Evolutionary conservation across 2,113 vertebrate genomes (phyloP), one percentile per base, ranked within the genome.

Genomic region (Anhinga anhinga): DNA sequence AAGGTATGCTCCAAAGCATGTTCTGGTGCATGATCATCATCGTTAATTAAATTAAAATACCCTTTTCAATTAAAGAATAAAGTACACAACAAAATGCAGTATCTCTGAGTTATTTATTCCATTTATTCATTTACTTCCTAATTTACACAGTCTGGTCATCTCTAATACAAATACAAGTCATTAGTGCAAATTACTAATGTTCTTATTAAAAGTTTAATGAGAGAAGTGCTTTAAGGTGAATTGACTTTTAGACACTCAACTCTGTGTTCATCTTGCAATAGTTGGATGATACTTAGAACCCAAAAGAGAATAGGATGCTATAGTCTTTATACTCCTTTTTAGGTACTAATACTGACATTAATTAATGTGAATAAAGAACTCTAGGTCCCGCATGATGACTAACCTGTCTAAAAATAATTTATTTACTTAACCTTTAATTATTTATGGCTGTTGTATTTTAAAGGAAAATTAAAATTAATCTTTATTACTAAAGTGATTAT

Each of bases 171-270:
- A 93, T n/a, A 91, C 58, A 82, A 95, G 44, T 80, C 45, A 94
- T 82, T 86, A 95, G 44, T 67, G 56, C 19, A 90, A 96, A 95
- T 88, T 92, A 88, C 58, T 91, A 83, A 92, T 84, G 66, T 53
- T 90, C 82, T 93, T 94, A 90, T 66, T 84, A 81, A 94, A 95
- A 90, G 23, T 82, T 90, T 89, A 92, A 82, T 79, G 84, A 85
- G n/a, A 86, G 34, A 89, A 93, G 55, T 82, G 42, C 44, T 92
- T 95, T 52, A 66, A 86, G 52, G 56, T 55, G 61, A 81, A 76
- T 27, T 93, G 71, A 95, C 70, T 91, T 86, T 81, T 65, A 95
- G 76, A 83, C 82, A 62, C 56, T 78, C 55, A 80, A 15, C 58
- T 79, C 47, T 42, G 29, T 66, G 30, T 52, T 86, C 63, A 34